phyloP scores from a whole-genome alignment of 1,140 invertebrate genomes.

The Globodera rostochiensis region DNA sequence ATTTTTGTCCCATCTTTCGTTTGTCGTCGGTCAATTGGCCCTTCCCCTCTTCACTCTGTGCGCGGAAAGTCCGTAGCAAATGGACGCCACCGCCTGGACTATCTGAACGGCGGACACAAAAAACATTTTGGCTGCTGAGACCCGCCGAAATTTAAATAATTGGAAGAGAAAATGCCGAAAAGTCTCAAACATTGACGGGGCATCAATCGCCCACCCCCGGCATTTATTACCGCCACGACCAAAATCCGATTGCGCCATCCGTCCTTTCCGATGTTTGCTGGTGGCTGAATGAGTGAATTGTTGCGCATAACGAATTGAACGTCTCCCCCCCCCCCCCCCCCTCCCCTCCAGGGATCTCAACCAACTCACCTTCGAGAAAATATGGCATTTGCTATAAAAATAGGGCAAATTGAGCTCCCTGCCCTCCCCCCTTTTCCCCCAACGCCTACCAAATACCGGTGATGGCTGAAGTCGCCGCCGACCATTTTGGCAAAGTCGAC shows the following conservation, averaged over 20 bases:
- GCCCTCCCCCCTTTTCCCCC: neutral
- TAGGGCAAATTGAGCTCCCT: neutral
- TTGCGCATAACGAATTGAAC: neutral
- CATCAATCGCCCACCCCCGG: neutral
- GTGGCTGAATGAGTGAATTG: neutral
- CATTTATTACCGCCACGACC: conserved; percentile 39
- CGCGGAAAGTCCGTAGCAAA: conserved; percentile 43
- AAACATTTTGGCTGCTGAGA: no score
- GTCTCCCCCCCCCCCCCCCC: neutral
- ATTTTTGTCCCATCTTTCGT: neutral
- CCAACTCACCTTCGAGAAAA: no score
- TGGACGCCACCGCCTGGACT: conserved; percentile 23
- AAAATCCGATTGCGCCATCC: conserved; percentile 43
- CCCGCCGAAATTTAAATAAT: no score
- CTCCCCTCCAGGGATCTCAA: neutral
- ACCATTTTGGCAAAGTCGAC: conserved; percentile 48
- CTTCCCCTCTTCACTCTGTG: conserved; percentile 25
- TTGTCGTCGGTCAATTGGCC: neutral
- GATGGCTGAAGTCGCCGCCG: conserved; percentile 45
- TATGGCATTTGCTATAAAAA: neutral
- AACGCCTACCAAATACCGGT: conserved; percentile 16
- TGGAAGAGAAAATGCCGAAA: neutral
- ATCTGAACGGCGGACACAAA: conserved; percentile 19
- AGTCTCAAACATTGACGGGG: neutral
- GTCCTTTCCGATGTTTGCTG: conserved; percentile 39